A percentile compares a stretch with the other conserved stretches of the same genome.
These are phyloP conservation scores for Cephalopterus ornatus DNA, from an alignment of 2,113 vertebrate species.

Conservation along the genomic window DNA sequence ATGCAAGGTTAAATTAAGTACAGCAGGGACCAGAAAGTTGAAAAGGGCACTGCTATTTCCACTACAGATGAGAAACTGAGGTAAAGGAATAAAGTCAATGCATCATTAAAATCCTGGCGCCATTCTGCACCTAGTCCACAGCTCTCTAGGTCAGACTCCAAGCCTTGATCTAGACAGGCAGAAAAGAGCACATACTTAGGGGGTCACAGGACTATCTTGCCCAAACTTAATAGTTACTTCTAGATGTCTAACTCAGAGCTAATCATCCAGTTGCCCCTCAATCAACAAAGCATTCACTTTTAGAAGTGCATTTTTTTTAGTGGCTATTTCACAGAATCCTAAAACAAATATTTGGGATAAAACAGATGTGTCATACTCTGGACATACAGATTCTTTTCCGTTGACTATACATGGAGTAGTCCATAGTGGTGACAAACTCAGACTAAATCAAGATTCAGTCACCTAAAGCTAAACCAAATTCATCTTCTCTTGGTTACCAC, in stretches of 20 bases:
- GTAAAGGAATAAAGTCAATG: not conserved
- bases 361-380: not conserved
- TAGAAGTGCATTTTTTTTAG: not conserved
- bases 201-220: not conserved
- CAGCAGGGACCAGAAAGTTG: not conserved
- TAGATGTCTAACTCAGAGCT: not conserved
- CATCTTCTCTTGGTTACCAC: not conserved
- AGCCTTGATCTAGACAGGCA: not conserved
- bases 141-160: not conserved
- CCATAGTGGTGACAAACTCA: not conserved
- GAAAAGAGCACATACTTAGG: not conserved
- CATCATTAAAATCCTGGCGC: not conserved
- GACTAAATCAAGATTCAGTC: not conserved
- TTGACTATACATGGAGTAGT: not conserved
- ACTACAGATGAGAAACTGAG: not conserved
- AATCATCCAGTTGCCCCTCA: not conserved
- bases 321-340: not conserved
- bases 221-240: not conserved
- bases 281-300: not conserved
- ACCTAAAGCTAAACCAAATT: not conserved
- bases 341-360: not conserved
- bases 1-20: not conserved
- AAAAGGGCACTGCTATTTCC: not conserved
- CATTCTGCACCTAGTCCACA: not conserved
- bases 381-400: not conserved